Base-by-base conservation (phyloP, 2,797 vertebrate species). In the Falco berigora region DNA sequence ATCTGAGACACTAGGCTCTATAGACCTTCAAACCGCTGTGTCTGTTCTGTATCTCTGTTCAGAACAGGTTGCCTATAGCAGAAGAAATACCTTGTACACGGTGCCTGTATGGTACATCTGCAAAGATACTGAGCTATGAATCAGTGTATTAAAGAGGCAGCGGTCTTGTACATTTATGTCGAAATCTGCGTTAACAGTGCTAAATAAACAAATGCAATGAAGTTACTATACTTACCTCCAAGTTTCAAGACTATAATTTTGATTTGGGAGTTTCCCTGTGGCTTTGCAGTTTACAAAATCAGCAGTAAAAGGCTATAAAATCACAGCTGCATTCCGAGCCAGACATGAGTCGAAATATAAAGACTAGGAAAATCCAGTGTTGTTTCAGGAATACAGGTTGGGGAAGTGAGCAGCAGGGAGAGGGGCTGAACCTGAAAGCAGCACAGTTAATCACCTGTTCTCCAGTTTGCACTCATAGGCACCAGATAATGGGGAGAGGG, bases 381-480 rank as follows among this genome's bases (percentile, higher is more conserved):
- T 73, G 73, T 94, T 94, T 76, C 58, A 92, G 95, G 94, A 94
- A 82, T 81, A 50, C 66, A 81, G 14, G 52, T 25, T 91, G 93
- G 83, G 67, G 50, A 86, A 80, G 62, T n/a, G 62, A 84, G 28
- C n/a, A 91, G 21, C 32, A 38, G 53, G 49, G 67, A 90, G 87
- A 67, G 83, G 59, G 75, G 13, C 9, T 97, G 88, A 97, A 94
- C 88, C 87, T 93, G 9, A 62, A 96, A 82, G 52, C 44, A 21
- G 86, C 69, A 67, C 85, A 94, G 66, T 95, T 98, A 97, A 97
- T 97, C 61, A 42, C 94, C 88, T 96, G 86, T 89, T 97, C 96
- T 94, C 95, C 95, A 94, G 90, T 75, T 91, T 89, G 44, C 88
- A 89, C 78, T 95, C 89, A 69, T 90, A 92, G 76, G 80, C 86